Conservation (phyloP, 2,888 invertebrate genomes). For the Cylloceria caligata region DNA sequence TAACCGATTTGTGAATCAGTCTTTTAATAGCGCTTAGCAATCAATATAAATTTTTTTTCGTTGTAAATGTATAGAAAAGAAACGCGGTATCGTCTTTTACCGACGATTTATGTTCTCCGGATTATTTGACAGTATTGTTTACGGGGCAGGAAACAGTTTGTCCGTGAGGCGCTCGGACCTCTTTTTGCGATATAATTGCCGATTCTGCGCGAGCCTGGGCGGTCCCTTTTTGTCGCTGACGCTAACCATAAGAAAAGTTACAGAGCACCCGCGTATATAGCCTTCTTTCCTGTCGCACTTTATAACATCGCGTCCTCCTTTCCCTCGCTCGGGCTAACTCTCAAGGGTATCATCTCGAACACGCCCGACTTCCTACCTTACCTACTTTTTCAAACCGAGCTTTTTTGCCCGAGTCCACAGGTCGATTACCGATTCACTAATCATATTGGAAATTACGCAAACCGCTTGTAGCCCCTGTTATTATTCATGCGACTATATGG, state of each 20-base stretch:
- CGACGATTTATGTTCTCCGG: conserved; percentile 75
- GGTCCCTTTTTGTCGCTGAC: conserved; percentile 76
- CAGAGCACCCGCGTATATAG: conserved; percentile 50
- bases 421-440: background rate
- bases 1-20: conserved; percentile 46
- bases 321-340: conserved; percentile 48
- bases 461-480: background rate
- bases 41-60: conserved; percentile 45
- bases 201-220: conserved; percentile 76
- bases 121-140: conserved; percentile 77
- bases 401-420: conserved; percentile 6
- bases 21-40: conserved; percentile 32
- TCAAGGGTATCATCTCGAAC: conserved; percentile 56
- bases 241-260: conserved; percentile 71
- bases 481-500: no score
- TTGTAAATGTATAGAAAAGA: conserved; percentile 9
- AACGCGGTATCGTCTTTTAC: conserved; percentile 10
- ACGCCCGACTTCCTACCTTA: conserved; percentile 19
- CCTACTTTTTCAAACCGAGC: conserved; percentile 1
- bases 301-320: conserved; percentile 68
- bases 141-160: conserved; percentile 76
- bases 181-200: conserved; percentile 80
- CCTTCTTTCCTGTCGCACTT: conserved; percentile 63
- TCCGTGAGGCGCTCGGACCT: conserved; percentile 48
- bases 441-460: background rate